Evolutionary conservation across 2,113 vertebrate species (phyloP), one percentile per base, ranked within the genome.

Genomic region (Petaurus breviceps): DNA sequence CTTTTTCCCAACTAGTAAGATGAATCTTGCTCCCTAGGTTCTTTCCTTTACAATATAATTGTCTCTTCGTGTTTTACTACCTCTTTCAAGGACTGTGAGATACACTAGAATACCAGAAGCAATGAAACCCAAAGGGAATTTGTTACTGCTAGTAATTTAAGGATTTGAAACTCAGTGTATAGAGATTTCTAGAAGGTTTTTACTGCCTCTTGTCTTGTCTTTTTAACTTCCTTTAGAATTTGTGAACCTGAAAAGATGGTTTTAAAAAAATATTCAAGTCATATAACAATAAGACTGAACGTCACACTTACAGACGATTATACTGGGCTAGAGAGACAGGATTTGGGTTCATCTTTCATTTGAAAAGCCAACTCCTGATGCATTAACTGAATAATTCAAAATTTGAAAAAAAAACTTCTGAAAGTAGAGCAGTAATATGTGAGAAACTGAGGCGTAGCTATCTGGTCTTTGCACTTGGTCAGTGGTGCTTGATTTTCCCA

Each of bases 161-260:
- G 91, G 49, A 90, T 93, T 93, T 94, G 89, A 94, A 57, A 52
- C 94, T 96, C 89, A 94, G 52, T 49, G 68, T 84, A 84, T 2
- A 84, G 68, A 94, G 50, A 49, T 53, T 77, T 84, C 37, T 94
- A 50, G 49, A 95, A 93, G 22, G 94, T 92, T 92, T 94, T 94
- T 92, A 12, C 37, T 51, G 77, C 10, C 51, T 8, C 90, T 97
- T 22, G 49, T 14, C 5, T 53, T 7, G 1, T 26, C 68, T 96
- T 94, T 93, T 61, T 53, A 93, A n/a, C 77, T 94, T 94, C 68
- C 90, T 31, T 49, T 55, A 92, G 51, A 94, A 92, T 89, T 22
- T 43, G 0, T 89, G 51, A 91, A 51, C 12, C n/a, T 43, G 0
- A 11, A 91, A 1, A 55, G 47, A 94, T 23, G 19, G 1, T 84